Conservation (phyloP, 2,797 vertebrate species). For the Microctenopoma lineatum region DNA sequence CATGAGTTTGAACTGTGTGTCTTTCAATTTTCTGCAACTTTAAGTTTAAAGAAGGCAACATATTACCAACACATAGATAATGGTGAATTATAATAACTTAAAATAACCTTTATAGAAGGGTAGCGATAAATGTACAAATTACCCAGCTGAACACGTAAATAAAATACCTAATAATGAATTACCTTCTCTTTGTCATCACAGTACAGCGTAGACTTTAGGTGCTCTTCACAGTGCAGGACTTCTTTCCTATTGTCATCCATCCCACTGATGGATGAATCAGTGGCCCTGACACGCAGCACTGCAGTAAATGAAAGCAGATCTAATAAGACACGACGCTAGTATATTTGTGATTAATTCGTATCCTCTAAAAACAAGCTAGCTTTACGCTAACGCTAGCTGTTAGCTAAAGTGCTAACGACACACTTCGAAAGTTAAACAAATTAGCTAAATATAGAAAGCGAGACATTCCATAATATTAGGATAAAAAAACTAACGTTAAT, state of each 20-base stretch:
- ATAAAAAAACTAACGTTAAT: background rate
- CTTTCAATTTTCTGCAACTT: too few relatives aligned
- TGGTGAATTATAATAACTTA: too few relatives aligned
- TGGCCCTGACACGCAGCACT: background rate
- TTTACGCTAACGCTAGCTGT: background rate
- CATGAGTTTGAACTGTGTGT: background rate
- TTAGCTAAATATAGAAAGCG: background rate
- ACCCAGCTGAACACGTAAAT: too few relatives aligned
- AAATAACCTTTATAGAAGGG: too few relatives aligned
- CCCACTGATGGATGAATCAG: background rate
- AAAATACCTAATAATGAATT: background rate
- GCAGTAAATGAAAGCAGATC: background rate
- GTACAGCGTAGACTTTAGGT: constrained; percentile 64
- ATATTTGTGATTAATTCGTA: background rate
- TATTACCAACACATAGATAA: too few relatives aligned
- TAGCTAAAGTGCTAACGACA: background rate
- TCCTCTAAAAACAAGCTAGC: background rate
- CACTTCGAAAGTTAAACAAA: background rate
- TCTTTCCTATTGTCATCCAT: constrained; percentile 56
- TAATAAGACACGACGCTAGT: background rate
- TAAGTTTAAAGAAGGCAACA: too few relatives aligned
- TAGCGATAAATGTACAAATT: too few relatives aligned
- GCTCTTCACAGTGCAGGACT: constrained; percentile 58
- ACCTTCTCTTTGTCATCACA: constrained; percentile 78
- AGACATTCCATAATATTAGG: background rate